Percentiles rank a stretch among this genome's conserved stretches.
These are phyloP conservation scores for Alloplasta piceator DNA, from an alignment of 2,888 invertebrate genomes.

Conservation along the genomic window DNA sequence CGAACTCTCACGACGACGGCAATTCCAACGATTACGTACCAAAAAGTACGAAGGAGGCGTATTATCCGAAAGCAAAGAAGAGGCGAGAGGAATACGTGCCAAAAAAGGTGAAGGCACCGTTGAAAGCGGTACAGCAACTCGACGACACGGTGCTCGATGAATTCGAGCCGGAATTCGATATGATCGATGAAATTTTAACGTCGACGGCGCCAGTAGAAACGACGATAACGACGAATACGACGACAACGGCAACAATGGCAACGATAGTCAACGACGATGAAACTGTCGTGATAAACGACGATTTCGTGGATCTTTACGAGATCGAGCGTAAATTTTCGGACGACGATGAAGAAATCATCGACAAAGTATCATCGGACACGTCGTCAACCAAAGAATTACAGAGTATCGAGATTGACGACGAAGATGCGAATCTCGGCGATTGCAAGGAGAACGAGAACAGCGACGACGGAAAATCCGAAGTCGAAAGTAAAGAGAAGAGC, in stretches of 20 bases:
- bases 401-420: constrained; percentile 22
- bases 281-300: constrained; percentile 63
- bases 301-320: constrained; percentile 73
- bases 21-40: constrained; percentile 75
- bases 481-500: constrained; percentile 10
- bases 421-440: constrained; percentile 11
- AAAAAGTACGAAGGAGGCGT: constrained; percentile 76
- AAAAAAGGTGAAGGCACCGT: constrained; percentile 78
- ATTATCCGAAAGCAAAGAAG: constrained; percentile 80
- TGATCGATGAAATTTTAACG: constrained; percentile 82
- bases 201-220: constrained; percentile 59
- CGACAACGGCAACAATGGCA: constrained; percentile 64
- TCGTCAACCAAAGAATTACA: constrained; percentile 73
- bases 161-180: constrained; percentile 81
- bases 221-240: too few species aligned
- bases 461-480: constrained; percentile 47
- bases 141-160: constrained; percentile 80
- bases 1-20: constrained; percentile 75
- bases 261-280: constrained; percentile 25
- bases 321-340: constrained; percentile 79
- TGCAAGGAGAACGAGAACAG: constrained; percentile 65
- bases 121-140: constrained; percentile 73
- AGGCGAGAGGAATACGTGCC: constrained; percentile 81
- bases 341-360: constrained; percentile 70
- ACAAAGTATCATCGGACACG: constrained; percentile 64